Percentiles rank a stretch among this genome's conserved stretches.
Conservation (phyloP, 2,888 invertebrate species). For the Listrodromus nycthemerus region DNA sequence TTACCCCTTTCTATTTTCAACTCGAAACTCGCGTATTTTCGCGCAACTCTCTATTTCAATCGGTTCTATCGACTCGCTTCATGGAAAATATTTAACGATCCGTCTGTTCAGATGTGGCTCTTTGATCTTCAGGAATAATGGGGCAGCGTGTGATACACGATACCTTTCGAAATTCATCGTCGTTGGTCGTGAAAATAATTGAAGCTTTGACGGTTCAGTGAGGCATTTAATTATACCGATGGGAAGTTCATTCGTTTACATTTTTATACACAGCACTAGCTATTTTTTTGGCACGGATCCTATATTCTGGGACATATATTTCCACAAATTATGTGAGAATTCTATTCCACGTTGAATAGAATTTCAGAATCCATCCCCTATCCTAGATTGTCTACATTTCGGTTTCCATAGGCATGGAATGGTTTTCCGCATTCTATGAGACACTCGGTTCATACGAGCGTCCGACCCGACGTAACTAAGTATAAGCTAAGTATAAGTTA, state of each 20-base stretch:
- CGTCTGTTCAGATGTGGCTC: not conserved
- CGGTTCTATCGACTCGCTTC: not conserved
- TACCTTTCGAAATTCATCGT: not conserved
- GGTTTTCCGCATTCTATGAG: too few relatives aligned
- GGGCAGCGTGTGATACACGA: not conserved
- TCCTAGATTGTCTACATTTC: not conserved
- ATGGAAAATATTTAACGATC: slow-evolving; percentile 11
- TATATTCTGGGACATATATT: too few relatives aligned
- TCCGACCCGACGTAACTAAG: too few relatives aligned
- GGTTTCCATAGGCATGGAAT: too few relatives aligned
- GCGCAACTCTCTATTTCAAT: slow-evolving; percentile 14
- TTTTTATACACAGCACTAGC: not conserved
- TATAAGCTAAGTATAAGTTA: too few relatives aligned
- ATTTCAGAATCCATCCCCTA: not conserved
- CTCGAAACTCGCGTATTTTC: slow-evolving; percentile 29
- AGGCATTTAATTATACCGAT: not conserved
- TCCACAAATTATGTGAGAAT: too few relatives aligned
- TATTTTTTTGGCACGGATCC: too few relatives aligned
- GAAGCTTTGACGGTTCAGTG: not conserved
- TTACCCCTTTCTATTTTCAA: slow-evolving; percentile 22
- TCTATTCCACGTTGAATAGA: too few relatives aligned
- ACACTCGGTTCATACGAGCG: too few relatives aligned
- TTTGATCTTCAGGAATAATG: not conserved
- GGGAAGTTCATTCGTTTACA: not conserved
- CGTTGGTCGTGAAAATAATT: not conserved